A percentile compares a stretch with the other conserved stretches of the same genome.
phyloP scores from a whole-genome alignment of 1,140 invertebrate species.

The Triops cancriformis region DNA sequence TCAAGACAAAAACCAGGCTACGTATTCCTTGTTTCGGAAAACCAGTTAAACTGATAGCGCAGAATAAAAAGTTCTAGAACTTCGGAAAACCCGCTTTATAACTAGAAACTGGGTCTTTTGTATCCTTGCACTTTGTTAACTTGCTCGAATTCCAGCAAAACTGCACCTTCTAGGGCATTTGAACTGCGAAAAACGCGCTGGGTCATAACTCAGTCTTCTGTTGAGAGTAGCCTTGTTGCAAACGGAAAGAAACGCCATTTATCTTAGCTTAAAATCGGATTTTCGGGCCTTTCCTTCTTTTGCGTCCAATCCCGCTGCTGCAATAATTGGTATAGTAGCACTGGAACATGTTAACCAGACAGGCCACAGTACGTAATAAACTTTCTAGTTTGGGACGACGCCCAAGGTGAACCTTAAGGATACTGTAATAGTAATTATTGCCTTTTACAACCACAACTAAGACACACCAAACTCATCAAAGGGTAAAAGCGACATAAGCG shows the following conservation, averaged over 20 bases:
- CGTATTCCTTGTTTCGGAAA: too few species aligned
- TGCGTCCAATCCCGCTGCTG: background rate
- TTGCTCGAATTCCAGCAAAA: background rate
- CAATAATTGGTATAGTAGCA: slow-evolving; percentile 2
- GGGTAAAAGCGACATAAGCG: background rate
- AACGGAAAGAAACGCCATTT: background rate
- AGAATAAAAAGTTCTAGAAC: background rate
- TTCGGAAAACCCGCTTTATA: background rate
- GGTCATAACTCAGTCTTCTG: background rate
- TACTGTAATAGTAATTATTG: background rate
- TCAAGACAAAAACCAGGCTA: too few species aligned
- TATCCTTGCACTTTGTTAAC: background rate
- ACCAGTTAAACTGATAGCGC: too few species aligned
- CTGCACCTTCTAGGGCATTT: background rate
- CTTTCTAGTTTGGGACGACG: background rate
- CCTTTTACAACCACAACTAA: background rate
- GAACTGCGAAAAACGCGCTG: background rate
- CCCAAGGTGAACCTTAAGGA: background rate
- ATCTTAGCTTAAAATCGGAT: slow-evolving; percentile 4
- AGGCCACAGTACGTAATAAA: background rate
- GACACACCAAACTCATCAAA: too few species aligned
- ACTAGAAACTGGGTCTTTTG: background rate
- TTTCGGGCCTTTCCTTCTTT: background rate
- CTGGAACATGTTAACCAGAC: background rate
- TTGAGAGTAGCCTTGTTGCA: background rate